Evolutionary conservation across 2,113 vertebrate species (phyloP).

Genomic region (Lota lota): DNA sequence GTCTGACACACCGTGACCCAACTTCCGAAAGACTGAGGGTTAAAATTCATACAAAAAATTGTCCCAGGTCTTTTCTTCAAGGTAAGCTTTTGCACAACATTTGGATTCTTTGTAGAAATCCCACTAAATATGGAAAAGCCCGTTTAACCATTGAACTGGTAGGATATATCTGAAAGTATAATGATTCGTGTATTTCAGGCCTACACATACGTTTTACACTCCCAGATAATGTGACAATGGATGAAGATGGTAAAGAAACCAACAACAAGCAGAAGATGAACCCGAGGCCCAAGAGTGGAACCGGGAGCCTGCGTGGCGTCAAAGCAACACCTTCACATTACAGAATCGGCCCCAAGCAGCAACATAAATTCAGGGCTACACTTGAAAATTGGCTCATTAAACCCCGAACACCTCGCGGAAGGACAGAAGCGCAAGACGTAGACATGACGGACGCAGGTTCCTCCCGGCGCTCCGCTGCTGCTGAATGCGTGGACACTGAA

Average conservation of each 20-base stretch:
- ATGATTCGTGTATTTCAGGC: too few relatives aligned
- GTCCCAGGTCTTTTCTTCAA: conserved; percentile 14
- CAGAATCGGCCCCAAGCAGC: conserved; percentile 8
- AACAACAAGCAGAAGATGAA: conserved; percentile 24
- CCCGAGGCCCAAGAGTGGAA: conserved; percentile 23
- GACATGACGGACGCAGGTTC: conserved; percentile 34
- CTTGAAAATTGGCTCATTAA: conserved; percentile 51
- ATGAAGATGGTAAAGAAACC: conserved; percentile 20
- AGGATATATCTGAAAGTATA: too few relatives aligned
- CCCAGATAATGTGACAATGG: conserved; percentile 15
- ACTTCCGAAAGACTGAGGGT: conserved; percentile 47
- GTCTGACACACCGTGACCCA: conserved; percentile 53
- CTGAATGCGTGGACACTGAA: neutral
- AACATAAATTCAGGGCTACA: conserved; percentile 35
- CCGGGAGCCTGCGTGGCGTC: conserved; percentile 23
- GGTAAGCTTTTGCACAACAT: conserved; percentile 25
- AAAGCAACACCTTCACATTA: conserved; percentile 29
- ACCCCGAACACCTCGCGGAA: conserved; percentile 7
- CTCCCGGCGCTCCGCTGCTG: conserved; percentile 18
- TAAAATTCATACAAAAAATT: conserved; percentile 2
- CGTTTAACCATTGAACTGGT: too few relatives aligned
- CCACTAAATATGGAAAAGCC: too few relatives aligned
- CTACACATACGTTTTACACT: too few relatives aligned
- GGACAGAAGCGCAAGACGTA: conserved; percentile 19
- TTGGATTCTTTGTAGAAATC: neutral